phyloP scores from a whole-genome alignment of 2,888 invertebrate species.

The Heliconius sara region DNA sequence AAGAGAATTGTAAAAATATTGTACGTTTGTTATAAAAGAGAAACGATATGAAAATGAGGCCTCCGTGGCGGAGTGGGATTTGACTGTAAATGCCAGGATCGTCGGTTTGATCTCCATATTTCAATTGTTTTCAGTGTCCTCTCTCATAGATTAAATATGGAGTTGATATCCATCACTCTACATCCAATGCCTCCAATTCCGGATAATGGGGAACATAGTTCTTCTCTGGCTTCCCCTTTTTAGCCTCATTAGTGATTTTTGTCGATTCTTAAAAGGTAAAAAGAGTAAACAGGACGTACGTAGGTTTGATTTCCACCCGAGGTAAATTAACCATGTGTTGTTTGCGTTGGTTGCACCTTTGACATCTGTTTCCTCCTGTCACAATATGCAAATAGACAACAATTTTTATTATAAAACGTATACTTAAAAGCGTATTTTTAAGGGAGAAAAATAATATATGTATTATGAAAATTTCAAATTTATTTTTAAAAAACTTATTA shows the following conservation, averaged over 20 bases:
- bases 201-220: too few relatives aligned
- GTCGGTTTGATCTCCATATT: not conserved
- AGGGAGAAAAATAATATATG: too few relatives aligned
- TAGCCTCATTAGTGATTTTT: too few relatives aligned
- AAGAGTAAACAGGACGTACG: not conserved
- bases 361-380: not conserved
- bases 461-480: too few relatives aligned
- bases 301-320: not conserved
- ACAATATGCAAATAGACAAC: not conserved
- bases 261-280: too few relatives aligned
- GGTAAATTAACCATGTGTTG: not conserved
- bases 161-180: not conserved
- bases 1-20: constrained; percentile 20
- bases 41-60: not conserved
- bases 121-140: not conserved
- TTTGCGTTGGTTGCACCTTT: not conserved
- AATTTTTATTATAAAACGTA: not conserved
- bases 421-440: not conserved
- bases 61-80: not conserved
- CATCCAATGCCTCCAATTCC: not conserved
- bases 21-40: not conserved
- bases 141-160: not conserved
- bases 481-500: too few relatives aligned
- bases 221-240: too few relatives aligned
- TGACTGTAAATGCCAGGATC: not conserved